phyloP scores from a whole-genome alignment of 2,113 vertebrate genomes.

The Aramus guarauna region DNA sequence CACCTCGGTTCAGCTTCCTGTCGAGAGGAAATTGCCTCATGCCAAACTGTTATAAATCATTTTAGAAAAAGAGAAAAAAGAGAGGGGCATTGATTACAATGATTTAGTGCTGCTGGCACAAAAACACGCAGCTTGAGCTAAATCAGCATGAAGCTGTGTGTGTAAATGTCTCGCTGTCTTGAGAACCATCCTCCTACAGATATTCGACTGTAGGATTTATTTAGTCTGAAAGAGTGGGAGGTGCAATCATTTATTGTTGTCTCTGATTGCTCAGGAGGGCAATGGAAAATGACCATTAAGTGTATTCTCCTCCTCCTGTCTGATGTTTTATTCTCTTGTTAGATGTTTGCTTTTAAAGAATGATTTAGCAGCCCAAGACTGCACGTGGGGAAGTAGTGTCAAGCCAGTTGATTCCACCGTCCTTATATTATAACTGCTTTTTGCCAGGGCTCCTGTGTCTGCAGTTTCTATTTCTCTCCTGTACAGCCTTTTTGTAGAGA shows the following conservation, averaged over 20 bases:
- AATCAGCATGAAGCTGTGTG: not conserved
- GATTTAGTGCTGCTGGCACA: slow-evolving; percentile 42
- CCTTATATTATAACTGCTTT: not conserved
- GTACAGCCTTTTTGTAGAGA: not conserved
- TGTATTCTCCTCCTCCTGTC: not conserved
- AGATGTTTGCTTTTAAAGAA: slow-evolving; percentile 22
- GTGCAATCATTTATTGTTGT: not conserved
- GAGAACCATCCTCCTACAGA: slow-evolving; percentile 19
- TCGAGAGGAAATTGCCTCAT: not conserved
- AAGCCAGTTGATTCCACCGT: not conserved
- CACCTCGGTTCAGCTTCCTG: not conserved
- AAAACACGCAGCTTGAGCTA: not conserved
- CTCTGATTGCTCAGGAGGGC: slow-evolving; percentile 37
- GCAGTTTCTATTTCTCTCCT: not conserved
- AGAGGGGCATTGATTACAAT: not conserved
- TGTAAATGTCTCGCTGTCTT: slow-evolving; percentile 26
- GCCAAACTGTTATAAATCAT: slow-evolving; percentile 10
- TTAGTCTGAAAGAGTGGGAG: slow-evolving; percentile 35
- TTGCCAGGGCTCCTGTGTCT: not conserved
- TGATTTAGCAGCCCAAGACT: slow-evolving; percentile 17
- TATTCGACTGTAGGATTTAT: not conserved
- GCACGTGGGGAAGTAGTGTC: not conserved
- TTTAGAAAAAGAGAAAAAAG: not conserved
- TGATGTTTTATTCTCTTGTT: not conserved
- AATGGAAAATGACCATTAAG: slow-evolving; percentile 26